Conservation (phyloP, 2,888 invertebrate genomes). For the Unio pictorum region DNA sequence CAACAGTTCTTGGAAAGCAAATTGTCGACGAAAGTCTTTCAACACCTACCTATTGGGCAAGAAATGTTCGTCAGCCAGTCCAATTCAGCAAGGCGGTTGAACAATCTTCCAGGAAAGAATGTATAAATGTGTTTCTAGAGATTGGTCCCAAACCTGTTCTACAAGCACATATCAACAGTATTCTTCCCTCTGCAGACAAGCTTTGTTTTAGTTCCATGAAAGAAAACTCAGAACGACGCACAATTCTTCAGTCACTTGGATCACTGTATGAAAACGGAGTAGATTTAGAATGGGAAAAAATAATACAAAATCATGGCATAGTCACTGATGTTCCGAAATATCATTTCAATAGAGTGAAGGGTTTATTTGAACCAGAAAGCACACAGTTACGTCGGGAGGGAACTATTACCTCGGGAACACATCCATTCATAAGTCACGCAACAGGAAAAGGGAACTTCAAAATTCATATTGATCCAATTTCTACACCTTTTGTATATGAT, state of each 20-base stretch:
- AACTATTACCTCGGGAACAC: neutral
- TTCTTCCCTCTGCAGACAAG: slow-evolving; percentile 22
- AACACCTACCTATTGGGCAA: slow-evolving; percentile 48
- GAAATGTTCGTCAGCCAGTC: slow-evolving; percentile 51
- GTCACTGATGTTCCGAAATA: slow-evolving; percentile 39
- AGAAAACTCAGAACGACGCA: slow-evolving; percentile 18
- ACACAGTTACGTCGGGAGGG: slow-evolving; percentile 14
- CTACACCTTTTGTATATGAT: slow-evolving; percentile 40
- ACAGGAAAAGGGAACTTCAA: slow-evolving; percentile 8
- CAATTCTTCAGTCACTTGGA: slow-evolving; percentile 20
- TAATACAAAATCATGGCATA: slow-evolving; percentile 13
- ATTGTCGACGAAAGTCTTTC: slow-evolving; percentile 19
- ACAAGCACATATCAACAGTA: slow-evolving; percentile 31
- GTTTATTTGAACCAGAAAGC: slow-evolving; percentile 23
- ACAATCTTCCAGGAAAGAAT: slow-evolving; percentile 11
- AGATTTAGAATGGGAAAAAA: slow-evolving; percentile 20
- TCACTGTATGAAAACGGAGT: slow-evolving; percentile 27
- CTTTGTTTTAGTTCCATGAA: slow-evolving; percentile 23
- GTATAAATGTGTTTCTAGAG: slow-evolving; percentile 48
- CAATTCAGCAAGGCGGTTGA: slow-evolving; percentile 38
- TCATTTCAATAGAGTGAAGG: slow-evolving; percentile 31
- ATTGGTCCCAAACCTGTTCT: slow-evolving; percentile 56
- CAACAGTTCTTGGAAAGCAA: slow-evolving; percentile 45
- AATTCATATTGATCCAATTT: slow-evolving; percentile 16
- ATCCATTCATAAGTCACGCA: slow-evolving; percentile 10